Conservation (phyloP, 2,888 invertebrate species). For the Thereva nobilitata region DNA sequence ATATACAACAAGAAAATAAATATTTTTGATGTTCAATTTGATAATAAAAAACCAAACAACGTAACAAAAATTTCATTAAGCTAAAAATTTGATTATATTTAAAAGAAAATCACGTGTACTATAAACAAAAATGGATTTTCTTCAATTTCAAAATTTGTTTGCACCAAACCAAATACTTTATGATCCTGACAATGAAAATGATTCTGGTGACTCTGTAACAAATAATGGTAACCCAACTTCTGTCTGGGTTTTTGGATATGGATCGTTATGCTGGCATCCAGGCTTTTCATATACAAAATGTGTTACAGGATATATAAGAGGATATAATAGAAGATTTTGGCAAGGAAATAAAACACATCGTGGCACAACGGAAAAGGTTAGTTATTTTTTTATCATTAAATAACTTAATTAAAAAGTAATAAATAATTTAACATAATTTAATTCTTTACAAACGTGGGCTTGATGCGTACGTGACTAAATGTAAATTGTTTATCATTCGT, state of each 20-base stretch:
- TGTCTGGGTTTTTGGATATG: conserved; percentile 94
- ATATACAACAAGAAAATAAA: too few species aligned
- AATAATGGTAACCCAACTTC: conserved; percentile 47
- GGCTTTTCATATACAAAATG: conserved; percentile 84
- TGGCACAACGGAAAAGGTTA: conserved; percentile 74
- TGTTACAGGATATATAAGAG: conserved; percentile 74
- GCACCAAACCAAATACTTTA: conserved; percentile 6
- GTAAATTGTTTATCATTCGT: too few species aligned
- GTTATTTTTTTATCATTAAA: background rate
- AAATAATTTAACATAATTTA: too few species aligned
- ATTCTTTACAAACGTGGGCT: too few species aligned
- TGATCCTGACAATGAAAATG: conserved; percentile 12
- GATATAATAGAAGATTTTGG: conserved; percentile 87
- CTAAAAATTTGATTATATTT: background rate
- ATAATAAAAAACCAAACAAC: too few species aligned
- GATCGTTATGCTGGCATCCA: conserved; percentile 93
- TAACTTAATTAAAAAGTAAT: too few species aligned
- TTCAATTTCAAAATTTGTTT: conserved; percentile 20
- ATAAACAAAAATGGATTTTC: conserved; percentile 22
- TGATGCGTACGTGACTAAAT: too few species aligned
- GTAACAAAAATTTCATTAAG: too few species aligned
- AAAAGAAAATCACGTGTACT: background rate
- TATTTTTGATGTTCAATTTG: too few species aligned
- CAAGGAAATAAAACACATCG: conserved; percentile 86
- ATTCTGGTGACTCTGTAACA: background rate